Conservation (phyloP, 1,140 invertebrate species). For the Trichoplusia ni region DNA sequence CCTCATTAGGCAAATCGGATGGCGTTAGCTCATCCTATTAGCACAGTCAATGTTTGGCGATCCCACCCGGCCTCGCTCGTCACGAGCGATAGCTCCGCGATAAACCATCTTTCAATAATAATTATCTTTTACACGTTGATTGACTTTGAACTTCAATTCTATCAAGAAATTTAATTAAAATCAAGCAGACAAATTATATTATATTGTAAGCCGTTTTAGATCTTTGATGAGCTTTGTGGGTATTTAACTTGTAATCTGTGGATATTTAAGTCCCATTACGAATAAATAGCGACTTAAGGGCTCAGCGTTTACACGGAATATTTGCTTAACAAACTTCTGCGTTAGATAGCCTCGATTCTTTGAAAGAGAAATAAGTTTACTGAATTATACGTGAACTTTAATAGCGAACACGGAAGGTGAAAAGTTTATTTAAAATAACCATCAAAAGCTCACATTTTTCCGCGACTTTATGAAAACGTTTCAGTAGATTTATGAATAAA, state of each 20-base stretch:
- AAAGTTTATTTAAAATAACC: slow-evolving; percentile 38
- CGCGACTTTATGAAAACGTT: slow-evolving; percentile 77
- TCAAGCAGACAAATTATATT: slow-evolving; percentile 9
- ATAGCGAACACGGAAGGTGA: slow-evolving; percentile 28
- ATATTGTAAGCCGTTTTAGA: slow-evolving; percentile 15
- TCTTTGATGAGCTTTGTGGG: slow-evolving; percentile 20
- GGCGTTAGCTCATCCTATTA: slow-evolving; percentile 72
- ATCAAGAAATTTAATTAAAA: slow-evolving; percentile 27
- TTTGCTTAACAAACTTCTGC: slow-evolving; percentile 4
- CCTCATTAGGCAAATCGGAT: slow-evolving; percentile 78
- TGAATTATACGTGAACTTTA: slow-evolving; percentile 30
- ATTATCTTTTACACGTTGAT: slow-evolving; percentile 34
- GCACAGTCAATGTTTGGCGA: slow-evolving; percentile 74
- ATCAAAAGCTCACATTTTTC: slow-evolving; percentile 65
- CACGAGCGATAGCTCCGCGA: slow-evolving; percentile 40
- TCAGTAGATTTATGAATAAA: slow-evolving; percentile 79
- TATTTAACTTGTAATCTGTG: slow-evolving; percentile 27
- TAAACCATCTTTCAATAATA: slow-evolving; percentile 39
- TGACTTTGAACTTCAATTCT: slow-evolving; percentile 32
- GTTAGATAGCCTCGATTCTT: slow-evolving; percentile 4
- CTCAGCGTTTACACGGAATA: slow-evolving; percentile 13
- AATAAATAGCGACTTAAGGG: slow-evolving; percentile 15
- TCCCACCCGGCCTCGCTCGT: slow-evolving; percentile 57
- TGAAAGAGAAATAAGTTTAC: slow-evolving; percentile 16
- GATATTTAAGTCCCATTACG: slow-evolving; percentile 15